These are phyloP conservation scores for Coendou prehensilis DNA, from an alignment of 2,797 vertebrate species.

Conservation along the genomic window DNA sequence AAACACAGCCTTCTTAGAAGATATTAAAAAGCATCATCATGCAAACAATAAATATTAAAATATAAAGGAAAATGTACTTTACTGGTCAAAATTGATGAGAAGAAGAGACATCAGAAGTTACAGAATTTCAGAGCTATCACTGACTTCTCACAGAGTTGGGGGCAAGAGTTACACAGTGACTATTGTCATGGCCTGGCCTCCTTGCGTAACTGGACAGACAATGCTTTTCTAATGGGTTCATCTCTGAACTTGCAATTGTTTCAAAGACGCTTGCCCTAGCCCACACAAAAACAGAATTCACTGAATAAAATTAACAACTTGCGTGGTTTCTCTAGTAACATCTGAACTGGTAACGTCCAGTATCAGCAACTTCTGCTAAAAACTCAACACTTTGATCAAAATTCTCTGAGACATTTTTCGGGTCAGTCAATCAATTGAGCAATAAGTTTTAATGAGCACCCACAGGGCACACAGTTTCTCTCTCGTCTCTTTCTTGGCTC, in stretches of 20 bases:
- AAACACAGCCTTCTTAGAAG: not conserved
- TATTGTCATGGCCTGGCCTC: not conserved
- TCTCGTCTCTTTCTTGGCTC: not conserved
- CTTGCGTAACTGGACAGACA: not conserved
- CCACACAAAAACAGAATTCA: not conserved
- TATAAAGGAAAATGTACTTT: not conserved
- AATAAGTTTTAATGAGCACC: constrained; percentile 64
- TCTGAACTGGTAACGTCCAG: not conserved
- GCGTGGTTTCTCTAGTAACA: constrained; percentile 59
- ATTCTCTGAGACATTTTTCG: constrained; percentile 57
- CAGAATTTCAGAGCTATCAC: not conserved
- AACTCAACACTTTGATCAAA: constrained; percentile 47
- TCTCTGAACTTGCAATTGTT: not conserved
- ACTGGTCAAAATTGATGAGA: not conserved
- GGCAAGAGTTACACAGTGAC: not conserved
- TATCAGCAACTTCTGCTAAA: constrained; percentile 8
- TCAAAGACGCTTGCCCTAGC: not conserved
- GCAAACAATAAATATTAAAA: not conserved
- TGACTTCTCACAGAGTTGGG: not conserved
- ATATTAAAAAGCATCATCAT: not conserved
- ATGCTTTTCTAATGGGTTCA: not conserved
- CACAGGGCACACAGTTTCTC: not conserved
- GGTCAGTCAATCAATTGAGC: constrained; percentile 53
- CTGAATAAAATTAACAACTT: not conserved
- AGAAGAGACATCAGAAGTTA: not conserved